Percentiles rank a stretch among this genome's conserved stretches.
phyloP scores from a whole-genome alignment of 2,888 invertebrate species.

The Latheticus oryzae region DNA sequence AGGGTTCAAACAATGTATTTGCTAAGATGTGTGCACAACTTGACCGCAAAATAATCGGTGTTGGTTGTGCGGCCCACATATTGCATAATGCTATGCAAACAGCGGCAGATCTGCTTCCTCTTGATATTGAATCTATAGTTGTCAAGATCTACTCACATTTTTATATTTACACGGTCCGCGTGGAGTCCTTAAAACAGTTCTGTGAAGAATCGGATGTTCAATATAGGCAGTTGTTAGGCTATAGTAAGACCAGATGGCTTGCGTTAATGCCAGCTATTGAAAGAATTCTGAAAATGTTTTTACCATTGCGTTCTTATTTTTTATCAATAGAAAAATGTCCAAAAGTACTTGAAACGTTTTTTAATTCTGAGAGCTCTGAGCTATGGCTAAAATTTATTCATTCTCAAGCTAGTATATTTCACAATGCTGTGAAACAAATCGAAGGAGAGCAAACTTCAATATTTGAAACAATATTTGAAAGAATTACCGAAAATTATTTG shows the following conservation, averaged over 20 bases:
- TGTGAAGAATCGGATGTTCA: slow-evolving; percentile 1
- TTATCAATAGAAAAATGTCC: slow-evolving; percentile 55
- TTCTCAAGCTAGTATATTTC: slow-evolving; percentile 1
- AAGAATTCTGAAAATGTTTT: slow-evolving; percentile 56
- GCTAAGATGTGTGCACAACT: too few relatives aligned
- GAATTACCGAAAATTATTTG: slow-evolving; percentile 5
- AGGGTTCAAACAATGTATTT: too few relatives aligned
- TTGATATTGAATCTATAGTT: too few relatives aligned
- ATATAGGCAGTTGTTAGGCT: slow-evolving; percentile 8
- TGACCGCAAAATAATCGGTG: too few relatives aligned
- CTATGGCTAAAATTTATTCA: slow-evolving; percentile 2
- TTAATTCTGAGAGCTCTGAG: slow-evolving; percentile 28
- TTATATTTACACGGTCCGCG: too few relatives aligned
- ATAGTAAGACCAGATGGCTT: slow-evolving; percentile 51
- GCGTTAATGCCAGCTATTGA: slow-evolving; percentile 49
- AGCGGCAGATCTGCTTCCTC: too few relatives aligned
- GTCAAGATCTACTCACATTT: too few relatives aligned
- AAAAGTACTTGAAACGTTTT: slow-evolving; percentile 45
- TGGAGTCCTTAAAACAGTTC: slow-evolving; percentile 2
- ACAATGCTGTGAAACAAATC: slow-evolving; percentile 1
- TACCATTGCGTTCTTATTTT: slow-evolving; percentile 55
- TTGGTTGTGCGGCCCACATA: too few relatives aligned
- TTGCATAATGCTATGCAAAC: too few relatives aligned
- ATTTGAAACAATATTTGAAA: slow-evolving; percentile 1
- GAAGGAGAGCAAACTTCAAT: slow-evolving; percentile 2